A percentile compares a stretch with the other conserved stretches of the same genome.
These are phyloP conservation scores for Atethmia centrago DNA, from an alignment of 2,888 invertebrate species.

Conservation along the genomic window DNA sequence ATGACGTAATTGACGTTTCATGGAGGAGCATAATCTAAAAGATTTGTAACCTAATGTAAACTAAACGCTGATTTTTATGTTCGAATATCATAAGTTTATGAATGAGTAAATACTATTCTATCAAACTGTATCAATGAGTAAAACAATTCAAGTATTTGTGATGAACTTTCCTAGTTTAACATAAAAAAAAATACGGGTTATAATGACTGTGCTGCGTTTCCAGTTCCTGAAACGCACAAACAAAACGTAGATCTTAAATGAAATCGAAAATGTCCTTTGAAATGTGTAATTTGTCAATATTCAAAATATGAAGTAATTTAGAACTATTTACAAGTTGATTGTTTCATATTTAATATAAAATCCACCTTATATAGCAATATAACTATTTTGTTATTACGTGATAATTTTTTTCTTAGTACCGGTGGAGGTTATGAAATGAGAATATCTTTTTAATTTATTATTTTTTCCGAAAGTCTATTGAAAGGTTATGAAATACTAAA, in stretches of 20 bases:
- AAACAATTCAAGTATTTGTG: not conserved
- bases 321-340: conserved; percentile 87
- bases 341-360: conserved; percentile 80
- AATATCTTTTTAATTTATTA: conserved; percentile 67
- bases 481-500: conserved; percentile 81
- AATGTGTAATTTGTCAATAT: conserved; percentile 79
- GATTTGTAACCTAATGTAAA: not conserved
- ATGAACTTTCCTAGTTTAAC: fast-evolving
- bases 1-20: conserved; percentile 63
- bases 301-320: conserved; percentile 86
- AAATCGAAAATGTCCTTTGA: conserved; percentile 76
- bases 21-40: not conserved
- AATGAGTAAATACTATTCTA: fast-evolving
- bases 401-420: conserved; percentile 74
- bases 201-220: not conserved
- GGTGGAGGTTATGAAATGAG: conserved; percentile 86
- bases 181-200: not conserved
- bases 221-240: conserved; percentile 23
- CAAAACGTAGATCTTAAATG: conserved; percentile 64
- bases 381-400: conserved; percentile 73
- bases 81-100: no score
- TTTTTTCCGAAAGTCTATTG: conserved; percentile 67
- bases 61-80: conserved; percentile 17
- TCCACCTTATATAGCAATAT: conserved; percentile 68
- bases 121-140: no score